A percentile compares a stretch with the other conserved stretches of the same genome.
Conservation (phyloP, 2,888 invertebrate species). For the Invenusta paracnida region DNA sequence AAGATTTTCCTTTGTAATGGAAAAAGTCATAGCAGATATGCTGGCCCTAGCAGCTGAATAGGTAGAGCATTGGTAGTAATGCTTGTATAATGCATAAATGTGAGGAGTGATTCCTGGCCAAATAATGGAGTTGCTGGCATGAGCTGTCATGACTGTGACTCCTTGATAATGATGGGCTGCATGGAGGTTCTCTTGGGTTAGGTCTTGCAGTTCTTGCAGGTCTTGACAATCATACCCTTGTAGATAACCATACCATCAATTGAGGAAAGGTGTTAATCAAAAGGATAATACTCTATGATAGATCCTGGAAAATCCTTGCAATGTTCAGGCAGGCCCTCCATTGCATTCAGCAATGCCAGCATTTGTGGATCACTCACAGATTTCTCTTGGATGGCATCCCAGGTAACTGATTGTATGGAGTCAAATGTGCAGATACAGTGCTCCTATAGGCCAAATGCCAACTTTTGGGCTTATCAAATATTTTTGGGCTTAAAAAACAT, state of each 20-base stretch:
- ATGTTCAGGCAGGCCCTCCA: slow-evolving; percentile 5
- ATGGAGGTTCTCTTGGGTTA: neutral
- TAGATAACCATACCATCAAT: neutral
- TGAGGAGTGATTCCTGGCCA: slow-evolving; percentile 49
- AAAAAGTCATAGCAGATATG: no score
- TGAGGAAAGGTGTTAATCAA: slow-evolving; percentile 50
- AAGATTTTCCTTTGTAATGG: no score
- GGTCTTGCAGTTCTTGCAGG: slow-evolving; percentile 50
- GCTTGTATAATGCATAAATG: slow-evolving; percentile 38
- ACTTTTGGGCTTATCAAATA: neutral
- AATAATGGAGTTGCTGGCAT: neutral
- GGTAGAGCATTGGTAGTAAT: no score
- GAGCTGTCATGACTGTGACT: slow-evolving; percentile 9
- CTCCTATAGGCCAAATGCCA: no score
- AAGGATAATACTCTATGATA: slow-evolving; percentile 52
- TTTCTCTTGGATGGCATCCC: slow-evolving; percentile 1
- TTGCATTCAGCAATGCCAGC: neutral
- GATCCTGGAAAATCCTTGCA: neutral
- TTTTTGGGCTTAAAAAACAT: no score
- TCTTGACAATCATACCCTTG: slow-evolving; percentile 46
- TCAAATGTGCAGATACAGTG: neutral
- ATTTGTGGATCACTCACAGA: neutral
- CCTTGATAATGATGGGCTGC: slow-evolving; percentile 15
- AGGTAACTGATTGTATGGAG: slow-evolving; percentile 11
- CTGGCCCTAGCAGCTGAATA: no score